A percentile compares a stretch with the other conserved stretches of the same genome.
Conservation (phyloP, 2,888 invertebrate species). For the Mythimna lalbum region DNA sequence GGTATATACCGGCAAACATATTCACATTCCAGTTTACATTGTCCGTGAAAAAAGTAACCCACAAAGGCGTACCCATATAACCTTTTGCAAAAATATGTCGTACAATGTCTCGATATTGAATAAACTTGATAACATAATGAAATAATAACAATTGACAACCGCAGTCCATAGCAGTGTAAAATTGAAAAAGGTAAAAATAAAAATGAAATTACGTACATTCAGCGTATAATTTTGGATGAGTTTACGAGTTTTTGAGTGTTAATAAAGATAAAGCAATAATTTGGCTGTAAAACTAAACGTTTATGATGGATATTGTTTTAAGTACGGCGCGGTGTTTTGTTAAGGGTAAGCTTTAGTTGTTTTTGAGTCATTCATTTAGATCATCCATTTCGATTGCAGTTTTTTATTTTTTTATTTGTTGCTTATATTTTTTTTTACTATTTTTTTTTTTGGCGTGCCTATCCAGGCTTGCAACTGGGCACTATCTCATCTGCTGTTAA, state of each 20-base stretch:
- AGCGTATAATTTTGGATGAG: slow-evolving; percentile 70
- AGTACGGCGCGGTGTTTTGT: slow-evolving; percentile 54
- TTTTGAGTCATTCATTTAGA: slow-evolving; percentile 7
- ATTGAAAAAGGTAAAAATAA: slow-evolving; percentile 71
- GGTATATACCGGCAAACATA: not conserved
- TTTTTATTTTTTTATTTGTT: not conserved
- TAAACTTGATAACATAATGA: slow-evolving; percentile 41
- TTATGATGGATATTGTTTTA: slow-evolving; percentile 76
- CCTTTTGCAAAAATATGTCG: not conserved
- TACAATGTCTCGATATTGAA: slow-evolving; percentile 21
- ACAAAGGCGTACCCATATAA: not conserved
- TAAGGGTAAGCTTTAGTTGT: slow-evolving; percentile 47
- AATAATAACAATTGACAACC: slow-evolving; percentile 68
- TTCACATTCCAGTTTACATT: not conserved
- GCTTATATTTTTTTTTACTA: no score
- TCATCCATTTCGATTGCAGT: no score
- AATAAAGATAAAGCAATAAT: slow-evolving; percentile 80
- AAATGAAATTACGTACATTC: slow-evolving; percentile 65
- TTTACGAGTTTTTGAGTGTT: slow-evolving; percentile 78
- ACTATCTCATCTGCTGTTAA: no score
- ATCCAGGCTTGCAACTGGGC: no score
- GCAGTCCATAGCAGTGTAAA: slow-evolving; percentile 64
- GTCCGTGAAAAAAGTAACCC: not conserved
- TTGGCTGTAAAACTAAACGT: slow-evolving; percentile 75
- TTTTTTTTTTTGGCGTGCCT: no score